Conservation (phyloP, 2,888 invertebrate genomes). For the Chloromyia formosa region DNA sequence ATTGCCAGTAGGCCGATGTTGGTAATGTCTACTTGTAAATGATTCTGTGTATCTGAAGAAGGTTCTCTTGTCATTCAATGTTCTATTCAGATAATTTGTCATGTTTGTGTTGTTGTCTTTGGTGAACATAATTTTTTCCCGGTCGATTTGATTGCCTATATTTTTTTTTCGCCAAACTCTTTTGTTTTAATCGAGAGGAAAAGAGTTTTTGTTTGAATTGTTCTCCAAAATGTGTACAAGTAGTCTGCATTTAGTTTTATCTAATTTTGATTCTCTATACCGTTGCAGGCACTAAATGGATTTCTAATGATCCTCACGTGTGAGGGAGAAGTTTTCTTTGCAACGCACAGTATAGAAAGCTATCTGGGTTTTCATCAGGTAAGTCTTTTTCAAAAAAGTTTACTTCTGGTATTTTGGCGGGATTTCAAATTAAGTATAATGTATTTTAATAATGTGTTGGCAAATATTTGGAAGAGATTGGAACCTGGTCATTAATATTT, state of each 20-base stretch:
- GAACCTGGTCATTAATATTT: no score
- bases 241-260: constrained; percentile 53
- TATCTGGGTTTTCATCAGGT: constrained; percentile 99
- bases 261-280: constrained; percentile 36
- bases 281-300: constrained; percentile 93
- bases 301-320: constrained; percentile 98
- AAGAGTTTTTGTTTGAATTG: constrained; percentile 50
- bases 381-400: constrained; percentile 58
- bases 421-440: no score
- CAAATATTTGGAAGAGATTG: no score
- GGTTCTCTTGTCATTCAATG: constrained; percentile 35
- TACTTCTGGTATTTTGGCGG: not conserved
- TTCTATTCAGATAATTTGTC: constrained; percentile 33
- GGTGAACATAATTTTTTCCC: constrained; percentile 52
- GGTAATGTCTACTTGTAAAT: constrained; percentile 26
- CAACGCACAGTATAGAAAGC: constrained; percentile 99
- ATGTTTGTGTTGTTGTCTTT: constrained; percentile 52
- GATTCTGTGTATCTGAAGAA: constrained; percentile 18
- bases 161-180: no score
- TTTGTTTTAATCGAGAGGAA: constrained; percentile 41
- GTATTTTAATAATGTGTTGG: no score
- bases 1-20: constrained; percentile 1
- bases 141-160: constrained; percentile 45
- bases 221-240: not conserved
- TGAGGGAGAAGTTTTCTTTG: constrained; percentile 99